Evolutionary conservation across 2,888 invertebrate species (phyloP).

Genomic region (Sinodicranocentrus sp.): DNA sequence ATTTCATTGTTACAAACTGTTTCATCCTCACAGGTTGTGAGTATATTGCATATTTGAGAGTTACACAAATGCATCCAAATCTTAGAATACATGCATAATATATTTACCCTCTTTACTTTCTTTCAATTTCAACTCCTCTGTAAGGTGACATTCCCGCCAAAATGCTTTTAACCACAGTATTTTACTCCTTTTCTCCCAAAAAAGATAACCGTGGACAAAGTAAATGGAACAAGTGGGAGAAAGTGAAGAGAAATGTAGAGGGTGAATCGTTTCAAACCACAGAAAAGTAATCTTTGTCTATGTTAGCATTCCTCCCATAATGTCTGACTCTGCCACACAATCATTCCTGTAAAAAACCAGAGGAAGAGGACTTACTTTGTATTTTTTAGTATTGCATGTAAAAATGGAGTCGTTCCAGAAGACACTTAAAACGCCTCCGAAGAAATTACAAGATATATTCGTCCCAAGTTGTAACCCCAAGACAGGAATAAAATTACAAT

Average conservation of each 20-base stretch:
- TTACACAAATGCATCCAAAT: too few relatives aligned
- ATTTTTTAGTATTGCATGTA: slow-evolving; percentile 23
- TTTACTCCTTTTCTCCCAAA: neutral
- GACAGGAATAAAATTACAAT: slow-evolving; percentile 68
- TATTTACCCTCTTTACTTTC: too few relatives aligned
- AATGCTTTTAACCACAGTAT: neutral
- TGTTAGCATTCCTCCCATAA: slow-evolving; percentile 1
- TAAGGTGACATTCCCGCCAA: neutral
- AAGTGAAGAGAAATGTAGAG: neutral
- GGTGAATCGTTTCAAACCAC: neutral
- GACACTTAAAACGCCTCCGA: slow-evolving; percentile 62
- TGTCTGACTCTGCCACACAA: neutral
- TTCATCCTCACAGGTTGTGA: too few relatives aligned
- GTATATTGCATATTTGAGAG: too few relatives aligned
- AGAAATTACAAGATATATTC: slow-evolving; percentile 65
- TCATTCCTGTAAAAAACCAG: neutral
- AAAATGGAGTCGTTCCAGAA: slow-evolving; percentile 47
- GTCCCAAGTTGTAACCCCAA: slow-evolving; percentile 62
- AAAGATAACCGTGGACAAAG: slow-evolving; percentile 32
- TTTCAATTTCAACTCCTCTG: too few relatives aligned
- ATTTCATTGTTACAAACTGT: too few relatives aligned
- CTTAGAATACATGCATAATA: too few relatives aligned
- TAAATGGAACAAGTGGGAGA: slow-evolving; percentile 45
- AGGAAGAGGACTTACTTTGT: slow-evolving; percentile 15
- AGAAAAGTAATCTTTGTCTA: slow-evolving; percentile 42